Evolutionary conservation across 2,888 invertebrate species (phyloP).

Genomic region (Acronicta leporina): DNA sequence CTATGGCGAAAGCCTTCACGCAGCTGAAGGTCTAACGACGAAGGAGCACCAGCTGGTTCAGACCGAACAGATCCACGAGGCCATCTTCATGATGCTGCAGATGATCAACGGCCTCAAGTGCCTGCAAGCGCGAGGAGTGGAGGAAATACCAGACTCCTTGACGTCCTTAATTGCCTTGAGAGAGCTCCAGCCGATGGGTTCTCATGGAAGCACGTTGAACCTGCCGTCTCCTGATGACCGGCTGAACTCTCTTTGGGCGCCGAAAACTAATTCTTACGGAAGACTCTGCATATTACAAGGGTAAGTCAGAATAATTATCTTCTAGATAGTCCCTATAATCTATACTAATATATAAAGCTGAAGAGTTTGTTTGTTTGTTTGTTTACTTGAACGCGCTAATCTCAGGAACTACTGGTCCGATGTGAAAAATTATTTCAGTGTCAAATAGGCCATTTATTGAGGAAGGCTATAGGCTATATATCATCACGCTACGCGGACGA

Average conservation of each 20-base stretch:
- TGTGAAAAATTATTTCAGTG: too few relatives aligned
- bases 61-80: constrained; percentile 90
- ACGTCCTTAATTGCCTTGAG: constrained; percentile 93
- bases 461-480: too few relatives aligned
- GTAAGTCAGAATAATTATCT: constrained; percentile 77
- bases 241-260: constrained; percentile 82
- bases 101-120: constrained; percentile 94
- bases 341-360: too few relatives aligned
- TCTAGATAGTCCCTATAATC: too few relatives aligned
- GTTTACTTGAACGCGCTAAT: too few relatives aligned
- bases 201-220: constrained; percentile 69
- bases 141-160: constrained; percentile 92
- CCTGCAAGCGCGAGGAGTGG: constrained; percentile 94
- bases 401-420: too few relatives aligned
- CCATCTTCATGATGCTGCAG: constrained; percentile 94
- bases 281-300: constrained; percentile 93
- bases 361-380: too few relatives aligned
- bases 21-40: constrained; percentile 81
- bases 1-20: constrained; percentile 90
- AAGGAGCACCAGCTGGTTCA: constrained; percentile 82
- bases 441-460: too few relatives aligned
- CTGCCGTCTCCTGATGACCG: constrained; percentile 78
- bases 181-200: constrained; percentile 76
- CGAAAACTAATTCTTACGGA: constrained; percentile 87
- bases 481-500: too few relatives aligned